These are phyloP conservation scores for Oscheius onirici DNA, from an alignment of 2,888 invertebrate species.

Conservation along the genomic window DNA sequence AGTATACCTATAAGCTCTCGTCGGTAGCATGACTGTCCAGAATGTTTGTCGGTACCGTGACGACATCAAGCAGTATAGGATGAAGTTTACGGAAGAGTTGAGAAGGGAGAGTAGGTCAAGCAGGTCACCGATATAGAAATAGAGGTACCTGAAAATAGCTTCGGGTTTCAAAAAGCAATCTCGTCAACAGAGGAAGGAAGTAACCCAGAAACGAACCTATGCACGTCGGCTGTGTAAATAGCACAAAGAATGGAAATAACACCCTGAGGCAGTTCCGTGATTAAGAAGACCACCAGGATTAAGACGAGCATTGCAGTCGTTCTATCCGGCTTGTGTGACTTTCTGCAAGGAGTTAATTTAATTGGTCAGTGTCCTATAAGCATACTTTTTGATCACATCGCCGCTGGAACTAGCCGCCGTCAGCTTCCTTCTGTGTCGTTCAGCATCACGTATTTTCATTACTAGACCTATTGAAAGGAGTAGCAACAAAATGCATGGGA, in stretches of 20 bases:
- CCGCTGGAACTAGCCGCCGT: slow-evolving; percentile 46
- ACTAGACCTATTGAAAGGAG: slow-evolving; percentile 62
- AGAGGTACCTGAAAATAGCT: slow-evolving; percentile 40
- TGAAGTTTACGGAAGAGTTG: slow-evolving; percentile 83
- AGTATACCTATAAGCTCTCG: slow-evolving; percentile 43
- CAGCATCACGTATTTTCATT: slow-evolving; percentile 61
- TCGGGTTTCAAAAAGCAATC: background rate
- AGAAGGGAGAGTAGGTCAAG: slow-evolving; percentile 80
- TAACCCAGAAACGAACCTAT: slow-evolving; percentile 34
- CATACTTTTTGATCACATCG: slow-evolving; percentile 46
- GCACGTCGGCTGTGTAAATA: slow-evolving; percentile 66
- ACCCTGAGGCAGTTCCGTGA: slow-evolving; percentile 79
- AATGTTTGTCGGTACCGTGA: slow-evolving; percentile 61
- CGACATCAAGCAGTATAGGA: slow-evolving; percentile 83
- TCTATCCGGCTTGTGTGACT: slow-evolving; percentile 73
- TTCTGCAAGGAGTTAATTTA: slow-evolving; percentile 32
- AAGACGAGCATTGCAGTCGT: slow-evolving; percentile 83
- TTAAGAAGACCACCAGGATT: slow-evolving; percentile 81
- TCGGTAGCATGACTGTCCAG: slow-evolving; percentile 63
- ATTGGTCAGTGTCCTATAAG: background rate
- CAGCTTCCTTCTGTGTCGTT: slow-evolving; percentile 59
- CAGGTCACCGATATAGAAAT: slow-evolving; percentile 78
- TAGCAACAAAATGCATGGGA: slow-evolving; percentile 66
- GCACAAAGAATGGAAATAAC: slow-evolving; percentile 66
- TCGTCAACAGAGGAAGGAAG: background rate